Conservation (phyloP, 2,888 invertebrate genomes). For the Caenorhabditis sp. region DNA sequence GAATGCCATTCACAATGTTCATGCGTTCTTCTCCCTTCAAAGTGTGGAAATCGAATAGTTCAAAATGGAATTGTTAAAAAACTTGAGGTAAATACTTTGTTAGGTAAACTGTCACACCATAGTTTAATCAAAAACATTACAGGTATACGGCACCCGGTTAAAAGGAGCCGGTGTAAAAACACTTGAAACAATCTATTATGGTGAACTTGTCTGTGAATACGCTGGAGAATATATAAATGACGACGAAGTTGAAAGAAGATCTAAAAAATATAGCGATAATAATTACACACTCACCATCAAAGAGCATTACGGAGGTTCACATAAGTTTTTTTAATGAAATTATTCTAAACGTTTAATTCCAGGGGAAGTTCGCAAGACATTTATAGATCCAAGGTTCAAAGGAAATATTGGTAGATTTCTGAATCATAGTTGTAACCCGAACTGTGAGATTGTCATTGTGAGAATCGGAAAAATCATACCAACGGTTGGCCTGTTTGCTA, state of each 20-base stretch:
- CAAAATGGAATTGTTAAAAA: conserved; percentile 48
- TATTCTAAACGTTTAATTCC: not conserved
- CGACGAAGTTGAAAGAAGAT: conserved; percentile 52
- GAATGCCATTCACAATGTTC: conserved; percentile 56
- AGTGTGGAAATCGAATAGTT: conserved; percentile 56
- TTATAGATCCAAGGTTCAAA: conserved; percentile 49
- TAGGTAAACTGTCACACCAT: no score
- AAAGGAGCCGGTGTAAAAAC: conserved; percentile 55
- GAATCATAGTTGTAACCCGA: conserved; percentile 66
- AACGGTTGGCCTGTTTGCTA: conserved; percentile 54
- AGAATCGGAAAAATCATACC: conserved; percentile 54
- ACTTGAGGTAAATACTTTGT: conserved; percentile 37
- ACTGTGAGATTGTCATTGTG: conserved; percentile 52
- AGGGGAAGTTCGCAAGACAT: conserved; percentile 20
- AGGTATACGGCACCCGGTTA: conserved; percentile 24
- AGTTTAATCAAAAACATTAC: no score
- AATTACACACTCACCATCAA: conserved; percentile 62
- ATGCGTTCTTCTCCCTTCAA: conserved; percentile 28
- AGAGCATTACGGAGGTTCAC: conserved; percentile 47
- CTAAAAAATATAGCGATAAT: conserved; percentile 17
- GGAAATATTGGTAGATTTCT: conserved; percentile 64
- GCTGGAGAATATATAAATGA: conserved; percentile 53
- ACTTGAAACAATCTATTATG: conserved; percentile 41
- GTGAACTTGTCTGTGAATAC: conserved; percentile 59
- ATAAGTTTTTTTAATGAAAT: not conserved